Base-by-base conservation (phyloP, 64 coral and sea anemone genomes). In the Pocillopora damicornis region DNA sequence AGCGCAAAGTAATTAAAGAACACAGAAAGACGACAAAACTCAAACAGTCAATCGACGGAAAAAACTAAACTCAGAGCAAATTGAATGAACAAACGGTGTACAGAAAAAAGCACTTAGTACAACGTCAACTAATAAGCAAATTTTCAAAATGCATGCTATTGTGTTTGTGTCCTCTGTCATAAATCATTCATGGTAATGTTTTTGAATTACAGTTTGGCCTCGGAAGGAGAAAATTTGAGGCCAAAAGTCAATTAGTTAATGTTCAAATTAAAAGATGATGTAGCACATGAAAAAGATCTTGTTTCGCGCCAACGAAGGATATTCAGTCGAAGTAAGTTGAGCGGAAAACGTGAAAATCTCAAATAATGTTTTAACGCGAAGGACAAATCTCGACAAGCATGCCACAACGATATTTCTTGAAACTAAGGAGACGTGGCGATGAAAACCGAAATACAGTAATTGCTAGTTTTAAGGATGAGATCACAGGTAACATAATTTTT, bases 141-240 rank as follows among this genome's bases (percentile, higher is more conserved):
- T 73, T 85, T 85, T 85, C 37, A 85, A 85, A 85, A 85, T 42
- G 81, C 63, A 85, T 72, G 65, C 38, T 66, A 72, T 85, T 85
- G 81, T 79, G 77, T 36, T 57, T 37, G 51, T 85, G 64, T 51
- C 80, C 20, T 25, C 67, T 72, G 58, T 73, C 81, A 85, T 85
- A 23, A 85, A 85, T 73, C 64, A 85, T 85, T 85, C 65, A 85
- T 85, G 65, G 81, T 2, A 58, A 22, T 68, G 37, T 85, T 71
- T 51, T 81, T 25, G 58, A 26, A 72, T 73, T 85, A 65, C 56
- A 85, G 63, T 85, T 85, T 85, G 38, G 81, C 61, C 9, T 58
- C 37, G 56, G n/a, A 73, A 71, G n/a, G 81, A 58, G 81, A 73
- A 72, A 34, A 45, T 42, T 83, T 63, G 35, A 81, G 79, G 80